Conservation (phyloP, 2,113 vertebrate species). For the Ptyas mucosa region DNA sequence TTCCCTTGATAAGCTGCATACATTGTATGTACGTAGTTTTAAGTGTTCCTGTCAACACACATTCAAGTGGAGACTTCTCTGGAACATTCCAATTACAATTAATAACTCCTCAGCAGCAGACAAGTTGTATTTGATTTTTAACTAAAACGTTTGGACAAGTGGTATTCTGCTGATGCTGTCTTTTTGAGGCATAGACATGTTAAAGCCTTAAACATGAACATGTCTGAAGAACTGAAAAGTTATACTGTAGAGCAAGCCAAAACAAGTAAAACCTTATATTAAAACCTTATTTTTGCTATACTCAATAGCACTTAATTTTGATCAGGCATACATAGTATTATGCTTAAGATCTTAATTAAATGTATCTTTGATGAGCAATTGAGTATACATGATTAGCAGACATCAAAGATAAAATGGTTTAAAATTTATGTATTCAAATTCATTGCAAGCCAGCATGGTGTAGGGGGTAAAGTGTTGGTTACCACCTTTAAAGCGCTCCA, state of each 20-base stretch:
- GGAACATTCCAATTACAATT: background rate
- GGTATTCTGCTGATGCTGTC: background rate
- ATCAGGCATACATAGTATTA: background rate
- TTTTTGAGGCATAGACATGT: background rate
- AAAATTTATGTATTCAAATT: background rate
- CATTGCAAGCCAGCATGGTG: background rate
- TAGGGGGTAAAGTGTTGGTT: background rate
- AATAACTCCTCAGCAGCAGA: background rate
- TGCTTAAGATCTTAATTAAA: background rate
- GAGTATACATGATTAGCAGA: background rate
- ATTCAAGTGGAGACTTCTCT: rapidly evolving
- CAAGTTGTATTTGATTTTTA: background rate
- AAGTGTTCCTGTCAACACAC: background rate
- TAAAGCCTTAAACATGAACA: background rate
- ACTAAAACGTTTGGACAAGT: background rate
- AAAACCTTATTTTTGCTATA: background rate
- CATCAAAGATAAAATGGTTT: background rate
- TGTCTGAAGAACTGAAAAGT: background rate
- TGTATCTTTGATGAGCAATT: background rate
- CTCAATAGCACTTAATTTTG: background rate
- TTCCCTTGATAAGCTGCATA: slow-evolving; percentile 10
- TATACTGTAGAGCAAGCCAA: background rate
- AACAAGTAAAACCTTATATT: background rate
- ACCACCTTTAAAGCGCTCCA: too few relatives aligned
- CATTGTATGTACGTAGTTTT: background rate